Conservation (phyloP, 2,113 vertebrate species). For the Sinosuthora webbiana region DNA sequence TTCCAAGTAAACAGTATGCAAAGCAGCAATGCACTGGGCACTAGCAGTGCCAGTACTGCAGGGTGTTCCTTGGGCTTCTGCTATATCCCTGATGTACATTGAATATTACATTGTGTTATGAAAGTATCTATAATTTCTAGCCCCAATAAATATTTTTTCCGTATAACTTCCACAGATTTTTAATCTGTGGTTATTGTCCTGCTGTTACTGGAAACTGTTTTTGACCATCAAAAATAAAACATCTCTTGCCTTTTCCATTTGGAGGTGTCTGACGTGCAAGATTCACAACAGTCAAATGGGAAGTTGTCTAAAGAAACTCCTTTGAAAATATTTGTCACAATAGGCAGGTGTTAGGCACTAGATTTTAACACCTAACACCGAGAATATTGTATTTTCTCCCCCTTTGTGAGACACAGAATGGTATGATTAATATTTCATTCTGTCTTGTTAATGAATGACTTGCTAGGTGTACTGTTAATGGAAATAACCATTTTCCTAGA, state of each 20-base stretch:
- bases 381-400: not conserved
- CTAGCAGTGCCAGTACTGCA: not conserved
- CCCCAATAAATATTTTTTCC: not conserved
- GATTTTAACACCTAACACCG: not conserved
- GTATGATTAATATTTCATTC: not conserved
- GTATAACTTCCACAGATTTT: not conserved
- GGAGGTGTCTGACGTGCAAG: not conserved
- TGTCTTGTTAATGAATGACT: constrained; percentile 20
- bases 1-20: not conserved
- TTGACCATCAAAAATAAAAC: not conserved
- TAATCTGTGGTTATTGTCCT: not conserved
- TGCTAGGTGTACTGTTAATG: not conserved
- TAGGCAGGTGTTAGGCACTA: not conserved
- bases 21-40: not conserved
- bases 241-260: not conserved
- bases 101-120: not conserved
- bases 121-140: not conserved
- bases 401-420: not conserved
- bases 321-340: not conserved
- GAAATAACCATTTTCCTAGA: constrained; percentile 23
- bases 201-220: not conserved
- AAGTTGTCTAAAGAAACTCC: not conserved
- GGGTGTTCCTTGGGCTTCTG: not conserved
- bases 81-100: not conserved
- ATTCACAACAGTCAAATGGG: not conserved